Evolutionary conservation across 2,113 vertebrate species (phyloP).

Genomic region (Capricornis sumatraensis): DNA sequence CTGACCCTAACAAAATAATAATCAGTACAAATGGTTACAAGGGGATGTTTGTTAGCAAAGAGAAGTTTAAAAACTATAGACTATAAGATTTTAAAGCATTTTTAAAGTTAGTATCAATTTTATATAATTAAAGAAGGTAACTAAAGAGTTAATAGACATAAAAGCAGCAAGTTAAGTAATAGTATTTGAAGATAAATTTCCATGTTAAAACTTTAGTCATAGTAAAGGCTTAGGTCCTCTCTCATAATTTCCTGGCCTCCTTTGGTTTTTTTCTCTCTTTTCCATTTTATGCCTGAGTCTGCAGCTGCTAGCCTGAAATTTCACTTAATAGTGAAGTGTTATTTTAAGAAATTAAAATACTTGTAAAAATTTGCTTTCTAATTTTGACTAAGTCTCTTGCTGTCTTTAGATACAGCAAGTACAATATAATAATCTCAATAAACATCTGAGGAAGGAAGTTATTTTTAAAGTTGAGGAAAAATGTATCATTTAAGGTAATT

Average conservation of each 20-base stretch:
- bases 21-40: not conserved
- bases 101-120: not conserved
- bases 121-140: not conserved
- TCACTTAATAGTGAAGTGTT: not conserved
- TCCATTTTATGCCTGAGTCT: not conserved
- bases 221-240: not conserved
- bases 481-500: conserved; percentile 28
- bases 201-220: not conserved
- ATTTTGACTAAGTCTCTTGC: conserved; percentile 25
- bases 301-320: not conserved
- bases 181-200: not conserved
- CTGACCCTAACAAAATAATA: not conserved
- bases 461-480: conserved; percentile 45
- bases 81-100: not conserved
- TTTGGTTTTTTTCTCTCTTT: not conserved
- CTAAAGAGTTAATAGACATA: not conserved
- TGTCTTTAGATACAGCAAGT: conserved; percentile 20
- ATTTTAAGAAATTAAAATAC: conserved; percentile 46
- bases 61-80: not conserved
- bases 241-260: not conserved
- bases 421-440: conserved; percentile 8
- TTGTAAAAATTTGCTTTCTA: conserved; percentile 19
- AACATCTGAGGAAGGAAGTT: conserved; percentile 29
- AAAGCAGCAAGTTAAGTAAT: not conserved
- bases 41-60: not conserved